These are phyloP conservation scores for Sinhomidia bicolor DNA, from an alignment of 2,888 invertebrate species.

Conservation along the genomic window DNA sequence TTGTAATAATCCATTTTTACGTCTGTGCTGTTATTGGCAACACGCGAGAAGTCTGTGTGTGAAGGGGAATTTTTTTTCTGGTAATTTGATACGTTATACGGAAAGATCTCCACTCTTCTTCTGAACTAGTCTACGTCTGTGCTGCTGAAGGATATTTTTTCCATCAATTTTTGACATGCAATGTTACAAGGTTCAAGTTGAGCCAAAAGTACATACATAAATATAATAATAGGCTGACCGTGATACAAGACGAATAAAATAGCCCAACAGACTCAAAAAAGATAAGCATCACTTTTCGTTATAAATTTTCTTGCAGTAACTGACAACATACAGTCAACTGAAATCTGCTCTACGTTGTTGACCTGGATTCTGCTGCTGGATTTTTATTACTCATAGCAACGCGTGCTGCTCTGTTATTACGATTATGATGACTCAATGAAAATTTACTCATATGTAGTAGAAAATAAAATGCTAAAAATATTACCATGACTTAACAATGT, in stretches of 20 bases:
- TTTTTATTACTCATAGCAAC: not conserved
- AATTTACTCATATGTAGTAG: not conserved
- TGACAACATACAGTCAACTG: too few species aligned
- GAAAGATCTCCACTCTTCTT: not conserved
- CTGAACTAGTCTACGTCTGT: not conserved
- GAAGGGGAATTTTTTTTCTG: not conserved
- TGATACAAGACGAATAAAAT: not conserved
- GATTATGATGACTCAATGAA: not conserved
- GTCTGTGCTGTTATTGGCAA: not conserved
- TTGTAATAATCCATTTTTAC: not conserved
- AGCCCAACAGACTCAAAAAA: not conserved
- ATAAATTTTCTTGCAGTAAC: too few species aligned
- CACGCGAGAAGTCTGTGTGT: conserved; percentile 37
- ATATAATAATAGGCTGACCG: not conserved
- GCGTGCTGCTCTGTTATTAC: not conserved
- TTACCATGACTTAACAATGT: not conserved
- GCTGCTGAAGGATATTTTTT: not conserved
- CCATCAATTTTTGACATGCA: conserved; percentile 13
- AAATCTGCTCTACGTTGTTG: not conserved
- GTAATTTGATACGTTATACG: not conserved
- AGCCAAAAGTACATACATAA: not conserved
- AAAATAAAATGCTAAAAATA: not conserved
- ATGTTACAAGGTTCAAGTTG: not conserved
- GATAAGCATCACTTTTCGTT: conserved; percentile 19
- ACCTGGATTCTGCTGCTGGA: not conserved